Conservation (phyloP, 2,113 vertebrate species). For the Salminus brasiliensis region DNA sequence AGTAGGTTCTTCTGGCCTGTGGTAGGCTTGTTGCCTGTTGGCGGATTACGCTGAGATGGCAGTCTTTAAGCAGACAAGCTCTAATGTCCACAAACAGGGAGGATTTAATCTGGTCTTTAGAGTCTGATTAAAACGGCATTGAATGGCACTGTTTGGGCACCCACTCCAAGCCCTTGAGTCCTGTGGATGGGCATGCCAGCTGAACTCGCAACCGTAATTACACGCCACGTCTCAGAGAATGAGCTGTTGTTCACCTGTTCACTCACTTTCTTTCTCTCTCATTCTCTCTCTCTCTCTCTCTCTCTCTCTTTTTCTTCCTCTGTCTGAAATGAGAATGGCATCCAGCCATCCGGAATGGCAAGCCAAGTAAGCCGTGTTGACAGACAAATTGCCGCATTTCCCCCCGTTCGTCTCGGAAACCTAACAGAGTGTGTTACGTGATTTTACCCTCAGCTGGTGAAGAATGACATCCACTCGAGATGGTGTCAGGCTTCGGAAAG, state of each 20-base stretch:
- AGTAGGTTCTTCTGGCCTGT: background rate
- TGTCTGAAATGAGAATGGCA: background rate
- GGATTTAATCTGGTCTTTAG: background rate
- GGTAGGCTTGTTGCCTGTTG: background rate
- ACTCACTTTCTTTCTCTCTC: background rate
- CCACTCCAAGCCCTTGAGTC: background rate
- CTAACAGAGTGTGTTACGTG: conserved; percentile 12
- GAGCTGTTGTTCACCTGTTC: background rate
- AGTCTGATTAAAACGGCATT: background rate
- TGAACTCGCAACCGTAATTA: background rate
- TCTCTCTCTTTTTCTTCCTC: background rate
- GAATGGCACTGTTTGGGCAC: background rate
- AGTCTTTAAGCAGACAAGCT: background rate
- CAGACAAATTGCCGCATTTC: conserved; percentile 4
- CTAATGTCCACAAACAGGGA: background rate
- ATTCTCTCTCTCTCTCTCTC: background rate
- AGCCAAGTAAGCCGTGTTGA: background rate
- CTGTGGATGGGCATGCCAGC: background rate
- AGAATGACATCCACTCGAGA: background rate
- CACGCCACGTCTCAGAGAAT: conserved; percentile 1
- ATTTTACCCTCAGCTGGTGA: conserved; percentile 20
- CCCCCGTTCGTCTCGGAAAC: background rate
- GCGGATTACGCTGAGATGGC: background rate
- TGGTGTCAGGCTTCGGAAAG: background rate
- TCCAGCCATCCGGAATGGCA: conserved; percentile 6